phyloP scores from a whole-genome alignment of 2,113 vertebrate genomes.

The Ammodytes marinus region DNA sequence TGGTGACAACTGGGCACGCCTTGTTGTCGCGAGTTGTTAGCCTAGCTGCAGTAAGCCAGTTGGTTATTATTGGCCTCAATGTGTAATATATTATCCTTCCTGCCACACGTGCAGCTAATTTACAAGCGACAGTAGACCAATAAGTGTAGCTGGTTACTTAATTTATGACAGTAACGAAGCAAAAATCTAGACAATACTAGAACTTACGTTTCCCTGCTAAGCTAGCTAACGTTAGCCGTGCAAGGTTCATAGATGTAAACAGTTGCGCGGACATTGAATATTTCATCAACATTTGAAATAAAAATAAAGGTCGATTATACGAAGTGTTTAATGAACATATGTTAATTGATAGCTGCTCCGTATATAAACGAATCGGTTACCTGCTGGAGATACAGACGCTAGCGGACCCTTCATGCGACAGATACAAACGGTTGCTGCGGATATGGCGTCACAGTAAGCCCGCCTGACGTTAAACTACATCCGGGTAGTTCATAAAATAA shows the following conservation, averaged over 20 bases:
- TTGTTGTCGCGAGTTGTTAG: conserved; percentile 13
- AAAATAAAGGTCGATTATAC: fast-evolving
- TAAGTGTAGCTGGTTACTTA: fast-evolving
- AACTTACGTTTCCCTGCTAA: conserved; percentile 1
- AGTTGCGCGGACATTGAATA: fast-evolving
- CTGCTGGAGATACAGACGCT: background rate
- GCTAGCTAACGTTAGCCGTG: conserved; percentile 22
- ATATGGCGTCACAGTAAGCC: background rate
- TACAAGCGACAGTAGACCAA: background rate
- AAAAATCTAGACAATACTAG: background rate
- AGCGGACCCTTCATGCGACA: background rate
- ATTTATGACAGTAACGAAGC: fast-evolving
- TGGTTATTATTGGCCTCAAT: too few relatives aligned
- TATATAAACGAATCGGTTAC: background rate
- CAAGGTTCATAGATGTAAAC: background rate
- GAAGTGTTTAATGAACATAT: background rate
- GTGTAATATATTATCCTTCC: fast-evolving
- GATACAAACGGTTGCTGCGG: conserved; percentile 10
- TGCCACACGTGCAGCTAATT: fast-evolving
- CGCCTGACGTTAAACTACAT: background rate
- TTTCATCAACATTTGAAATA: background rate
- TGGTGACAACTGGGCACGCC: conserved; percentile 36
- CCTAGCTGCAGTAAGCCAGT: background rate
- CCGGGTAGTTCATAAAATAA: conserved; percentile 8
- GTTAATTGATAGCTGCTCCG: fast-evolving